Percentiles rank a stretch among this genome's conserved stretches.
Evolutionary conservation across 2,797 vertebrate genomes (phyloP).

Genomic region (Amblyraja radiata): DNA sequence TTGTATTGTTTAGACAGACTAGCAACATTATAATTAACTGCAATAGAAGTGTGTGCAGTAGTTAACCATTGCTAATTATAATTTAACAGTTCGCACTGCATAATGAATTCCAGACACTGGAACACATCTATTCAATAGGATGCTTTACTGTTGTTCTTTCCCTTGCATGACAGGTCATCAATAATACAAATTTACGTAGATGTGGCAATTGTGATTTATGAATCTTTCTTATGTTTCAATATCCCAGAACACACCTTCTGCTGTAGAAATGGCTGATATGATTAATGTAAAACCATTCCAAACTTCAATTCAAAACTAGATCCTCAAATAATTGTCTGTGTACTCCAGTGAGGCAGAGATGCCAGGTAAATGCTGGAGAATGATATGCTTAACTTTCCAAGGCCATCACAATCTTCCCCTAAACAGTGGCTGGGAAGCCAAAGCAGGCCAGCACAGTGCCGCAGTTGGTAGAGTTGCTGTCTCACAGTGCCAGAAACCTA

Average conservation of each 20-base stretch:
- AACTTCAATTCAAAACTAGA: not conserved
- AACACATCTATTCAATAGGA: not conserved
- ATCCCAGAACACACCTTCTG: not conserved
- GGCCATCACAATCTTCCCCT: no score
- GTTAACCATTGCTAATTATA: not conserved
- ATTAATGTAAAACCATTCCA: not conserved
- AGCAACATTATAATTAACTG: not conserved
- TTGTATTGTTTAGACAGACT: not conserved
- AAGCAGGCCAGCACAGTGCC: no score
- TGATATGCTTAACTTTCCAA: no score
- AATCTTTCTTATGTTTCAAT: not conserved
- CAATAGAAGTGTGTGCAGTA: not conserved
- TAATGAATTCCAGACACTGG: not conserved
- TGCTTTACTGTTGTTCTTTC: not conserved
- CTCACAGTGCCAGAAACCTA: no score
- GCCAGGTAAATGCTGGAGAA: not conserved
- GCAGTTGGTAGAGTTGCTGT: no score
- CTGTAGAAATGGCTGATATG: not conserved
- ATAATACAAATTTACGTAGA: not conserved
- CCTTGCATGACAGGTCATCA: not conserved
- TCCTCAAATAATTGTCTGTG: not conserved
- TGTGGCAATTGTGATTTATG: not conserved
- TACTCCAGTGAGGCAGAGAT: not conserved
- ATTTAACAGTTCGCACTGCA: not conserved
- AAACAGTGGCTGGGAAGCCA: constrained; percentile 28